These are phyloP conservation scores for Drosophila lini DNA, from an alignment of 1,140 invertebrate genomes.

Conservation along the genomic window DNA sequence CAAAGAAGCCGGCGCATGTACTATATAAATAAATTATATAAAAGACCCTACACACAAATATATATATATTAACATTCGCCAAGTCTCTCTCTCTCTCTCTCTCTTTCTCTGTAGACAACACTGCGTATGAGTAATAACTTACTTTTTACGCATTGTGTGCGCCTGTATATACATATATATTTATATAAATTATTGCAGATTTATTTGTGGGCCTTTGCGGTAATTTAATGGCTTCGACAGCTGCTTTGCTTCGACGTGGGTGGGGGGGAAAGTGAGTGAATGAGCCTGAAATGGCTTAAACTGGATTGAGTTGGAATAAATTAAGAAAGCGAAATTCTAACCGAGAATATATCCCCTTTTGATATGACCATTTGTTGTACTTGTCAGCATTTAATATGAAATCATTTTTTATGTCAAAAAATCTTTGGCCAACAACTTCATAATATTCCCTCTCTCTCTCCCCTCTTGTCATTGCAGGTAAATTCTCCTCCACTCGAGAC, in stretches of 20 bases:
- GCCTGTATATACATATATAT: slow-evolving; percentile 2
- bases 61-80: background rate
- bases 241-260: slow-evolving; percentile 6
- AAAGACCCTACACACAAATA: background rate
- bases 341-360: background rate
- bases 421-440: slow-evolving; percentile 23
- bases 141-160: background rate
- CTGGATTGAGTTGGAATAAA: slow-evolving; percentile 3
- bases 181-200: slow-evolving; percentile 48
- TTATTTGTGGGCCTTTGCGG: slow-evolving; percentile 45
- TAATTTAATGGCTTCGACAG: slow-evolving; percentile 58
- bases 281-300: slow-evolving; percentile 1
- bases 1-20: background rate
- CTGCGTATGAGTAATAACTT: slow-evolving; percentile 21
- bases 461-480: slow-evolving; percentile 23
- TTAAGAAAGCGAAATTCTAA: background rate
- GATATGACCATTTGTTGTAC: slow-evolving; percentile 3
- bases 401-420: slow-evolving; percentile 19
- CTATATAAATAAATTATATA: slow-evolving; percentile 18
- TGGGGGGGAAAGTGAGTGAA: background rate
- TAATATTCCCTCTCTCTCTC: slow-evolving; percentile 8
- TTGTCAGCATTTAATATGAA: slow-evolving; percentile 39
- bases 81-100: no score
- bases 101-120: background rate
- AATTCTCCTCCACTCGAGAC: slow-evolving; percentile 23